Percentiles rank a stretch among this genome's conserved stretches.
phyloP scores from a whole-genome alignment of 92 coral and sea anemone genomes.

The Micromussa lordhowensis region DNA sequence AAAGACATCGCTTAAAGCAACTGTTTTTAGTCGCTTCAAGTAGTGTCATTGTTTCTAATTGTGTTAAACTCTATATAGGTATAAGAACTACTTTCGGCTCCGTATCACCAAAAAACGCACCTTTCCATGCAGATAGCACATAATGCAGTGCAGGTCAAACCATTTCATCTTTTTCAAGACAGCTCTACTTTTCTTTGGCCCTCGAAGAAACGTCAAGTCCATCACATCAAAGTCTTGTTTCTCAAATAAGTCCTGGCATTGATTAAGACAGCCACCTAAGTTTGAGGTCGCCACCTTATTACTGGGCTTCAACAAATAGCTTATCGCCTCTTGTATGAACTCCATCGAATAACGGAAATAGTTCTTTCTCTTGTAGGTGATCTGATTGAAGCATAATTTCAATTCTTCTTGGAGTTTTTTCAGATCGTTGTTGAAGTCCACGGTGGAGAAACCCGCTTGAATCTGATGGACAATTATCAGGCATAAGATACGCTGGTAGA shows the following conservation, averaged over 20 bases:
- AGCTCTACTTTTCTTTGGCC: not conserved
- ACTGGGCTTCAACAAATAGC: not conserved
- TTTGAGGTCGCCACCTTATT: not conserved
- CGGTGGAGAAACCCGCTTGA: not conserved
- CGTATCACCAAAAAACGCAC: not conserved
- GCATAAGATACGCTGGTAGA: slow-evolving; percentile 22
- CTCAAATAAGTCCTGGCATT: slow-evolving; percentile 13
- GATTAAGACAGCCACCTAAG: slow-evolving; percentile 2
- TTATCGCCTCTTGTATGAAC: not conserved
- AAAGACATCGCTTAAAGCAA: too few relatives aligned
- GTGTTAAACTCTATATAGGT: too few relatives aligned
- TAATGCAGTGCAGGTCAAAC: slow-evolving; percentile 33
- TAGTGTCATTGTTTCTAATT: too few relatives aligned
- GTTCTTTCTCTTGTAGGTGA: slow-evolving; percentile 16
- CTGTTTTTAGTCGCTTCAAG: too few relatives aligned
- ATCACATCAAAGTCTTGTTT: not conserved
- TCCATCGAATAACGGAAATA: slow-evolving; percentile 29
- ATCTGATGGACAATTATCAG: not conserved
- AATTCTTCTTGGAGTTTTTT: slow-evolving; percentile 6
- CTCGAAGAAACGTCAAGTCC: slow-evolving; percentile 4
- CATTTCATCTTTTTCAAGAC: not conserved
- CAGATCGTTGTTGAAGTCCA: not conserved
- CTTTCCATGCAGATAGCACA: slow-evolving; percentile 26
- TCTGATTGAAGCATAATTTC: not conserved
- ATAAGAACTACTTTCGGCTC: not conserved